phyloP scores from a whole-genome alignment of 2,888 invertebrate species.

The Alcis repandata region DNA sequence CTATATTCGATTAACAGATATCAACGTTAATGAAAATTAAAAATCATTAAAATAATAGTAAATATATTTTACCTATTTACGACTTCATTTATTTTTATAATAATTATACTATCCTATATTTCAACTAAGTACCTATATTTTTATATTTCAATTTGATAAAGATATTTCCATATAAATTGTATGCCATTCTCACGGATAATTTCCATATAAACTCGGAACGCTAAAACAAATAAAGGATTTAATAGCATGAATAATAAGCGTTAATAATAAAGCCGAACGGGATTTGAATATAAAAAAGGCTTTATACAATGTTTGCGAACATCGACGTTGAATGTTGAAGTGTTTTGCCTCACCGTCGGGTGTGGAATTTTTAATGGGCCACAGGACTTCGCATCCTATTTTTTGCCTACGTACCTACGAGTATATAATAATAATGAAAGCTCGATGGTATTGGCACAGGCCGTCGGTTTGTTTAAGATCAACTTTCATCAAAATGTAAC shows the following conservation, averaged over 20 bases:
- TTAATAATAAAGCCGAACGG: conserved; percentile 41
- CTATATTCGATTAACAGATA: too few species aligned
- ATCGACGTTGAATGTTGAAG: conserved; percentile 44
- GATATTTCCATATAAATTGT: neutral
- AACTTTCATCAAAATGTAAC: too few species aligned
- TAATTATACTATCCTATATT: too few species aligned
- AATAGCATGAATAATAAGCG: conserved; percentile 15
- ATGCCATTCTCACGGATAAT: conserved; percentile 31
- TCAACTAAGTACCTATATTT: neutral
- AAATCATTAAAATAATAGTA: neutral
- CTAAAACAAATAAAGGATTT: conserved; percentile 33
- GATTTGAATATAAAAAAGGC: conserved; percentile 57
- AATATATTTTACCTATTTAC: neutral
- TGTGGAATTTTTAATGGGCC: conserved; percentile 64
- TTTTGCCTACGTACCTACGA: too few species aligned
- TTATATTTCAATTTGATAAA: too few species aligned
- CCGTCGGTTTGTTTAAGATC: neutral
- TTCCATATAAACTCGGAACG: conserved; percentile 32
- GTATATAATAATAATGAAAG: conserved; percentile 14
- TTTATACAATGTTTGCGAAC: conserved; percentile 54
- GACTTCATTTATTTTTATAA: too few species aligned
- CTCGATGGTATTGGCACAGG: neutral
- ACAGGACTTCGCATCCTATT: conserved; percentile 29
- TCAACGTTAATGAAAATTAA: neutral
- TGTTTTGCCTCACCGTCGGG: conserved; percentile 54